Percentiles rank a stretch among this genome's conserved stretches.
These are phyloP conservation scores for Caenorhabditis imperialis DNA, from an alignment of 2,888 invertebrate species.

Conservation along the genomic window DNA sequence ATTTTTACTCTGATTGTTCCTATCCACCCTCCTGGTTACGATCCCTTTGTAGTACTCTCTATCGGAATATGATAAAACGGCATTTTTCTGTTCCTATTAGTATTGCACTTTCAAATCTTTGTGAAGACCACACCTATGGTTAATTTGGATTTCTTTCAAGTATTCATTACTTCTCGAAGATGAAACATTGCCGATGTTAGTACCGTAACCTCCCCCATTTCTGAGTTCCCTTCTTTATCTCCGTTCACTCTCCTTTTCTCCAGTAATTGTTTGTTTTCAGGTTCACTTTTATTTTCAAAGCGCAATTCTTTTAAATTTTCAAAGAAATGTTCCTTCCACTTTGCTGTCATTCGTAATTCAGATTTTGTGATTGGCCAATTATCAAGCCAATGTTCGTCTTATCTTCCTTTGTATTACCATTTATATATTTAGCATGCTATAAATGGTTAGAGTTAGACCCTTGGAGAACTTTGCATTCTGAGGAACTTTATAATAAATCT, in stretches of 20 bases:
- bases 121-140: slow-evolving; percentile 8
- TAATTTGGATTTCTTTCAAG: background rate
- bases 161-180: slow-evolving; percentile 4
- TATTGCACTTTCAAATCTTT: slow-evolving; percentile 14
- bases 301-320: too few relatives aligned
- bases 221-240: too few relatives aligned
- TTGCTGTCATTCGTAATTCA: slow-evolving; percentile 14
- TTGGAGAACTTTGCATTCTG: too few relatives aligned
- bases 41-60: slow-evolving; percentile 36
- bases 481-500: too few relatives aligned
- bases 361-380: slow-evolving; percentile 5
- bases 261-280: slow-evolving; percentile 11
- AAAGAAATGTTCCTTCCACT: slow-evolving; percentile 6
- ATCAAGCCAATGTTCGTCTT: slow-evolving; percentile 1
- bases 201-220: slow-evolving; percentile 48
- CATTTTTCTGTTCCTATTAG: slow-evolving; percentile 41
- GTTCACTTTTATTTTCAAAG: background rate
- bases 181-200: slow-evolving; percentile 55
- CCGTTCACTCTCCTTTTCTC: background rate
- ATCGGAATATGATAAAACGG: slow-evolving; percentile 50
- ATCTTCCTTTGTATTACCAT: slow-evolving; percentile 19
- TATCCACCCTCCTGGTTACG: slow-evolving; percentile 31
- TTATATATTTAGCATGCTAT: slow-evolving; percentile 50
- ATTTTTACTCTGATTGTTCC: background rate
- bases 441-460: slow-evolving; percentile 48